Evolutionary conservation across 2,113 vertebrate species (phyloP), one percentile per base, ranked within the genome.

Genomic region (Strix uralensis): DNA sequence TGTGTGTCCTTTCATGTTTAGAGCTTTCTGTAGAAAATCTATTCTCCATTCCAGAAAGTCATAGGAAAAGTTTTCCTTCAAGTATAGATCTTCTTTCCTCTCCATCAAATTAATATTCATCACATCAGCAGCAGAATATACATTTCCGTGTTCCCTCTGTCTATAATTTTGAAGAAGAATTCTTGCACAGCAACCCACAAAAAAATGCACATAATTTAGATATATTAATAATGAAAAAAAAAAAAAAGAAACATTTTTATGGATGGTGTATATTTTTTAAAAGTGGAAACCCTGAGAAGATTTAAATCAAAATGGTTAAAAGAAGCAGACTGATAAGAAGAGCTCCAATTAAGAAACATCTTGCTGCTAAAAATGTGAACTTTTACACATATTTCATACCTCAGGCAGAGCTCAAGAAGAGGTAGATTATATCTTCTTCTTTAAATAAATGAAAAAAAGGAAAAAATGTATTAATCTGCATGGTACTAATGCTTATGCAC

Each of bases 1-100:
- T 22, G 40, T 25, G 36, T 85, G 74, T 94, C 95, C 30, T 95
- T 97, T 97, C 80, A 26, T 77, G 59, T 97, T 97, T 93, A 58
- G 91, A 86, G 81, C 40, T 67, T 94, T 88, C 52, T 88, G 34
- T 27, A 86, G 75, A 84, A 97, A 96, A 93, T 40, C 92, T 70
- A 20, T 94, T 94, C 49, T 57, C 49, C 44, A 27, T 73, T 92
- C 38, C 38, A 93, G 69, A 94, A 97, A 95, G 78, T 91, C 74
- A 63, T 1, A 4, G 58, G 78, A 32, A 87, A 95, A 66, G 73
- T 94, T 82, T n/a, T 94, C 30, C 67, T 86, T 34, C 54, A 88
- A 93, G 79, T 67, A n/a, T 74, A 88, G 69, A 49, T 81, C 70
- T 93, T 93, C 30, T 62, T 81, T 80, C 86, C 62, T 81, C 47